phyloP scores from a whole-genome alignment of 2,113 vertebrate species.

The Notarius lentiginosus region DNA sequence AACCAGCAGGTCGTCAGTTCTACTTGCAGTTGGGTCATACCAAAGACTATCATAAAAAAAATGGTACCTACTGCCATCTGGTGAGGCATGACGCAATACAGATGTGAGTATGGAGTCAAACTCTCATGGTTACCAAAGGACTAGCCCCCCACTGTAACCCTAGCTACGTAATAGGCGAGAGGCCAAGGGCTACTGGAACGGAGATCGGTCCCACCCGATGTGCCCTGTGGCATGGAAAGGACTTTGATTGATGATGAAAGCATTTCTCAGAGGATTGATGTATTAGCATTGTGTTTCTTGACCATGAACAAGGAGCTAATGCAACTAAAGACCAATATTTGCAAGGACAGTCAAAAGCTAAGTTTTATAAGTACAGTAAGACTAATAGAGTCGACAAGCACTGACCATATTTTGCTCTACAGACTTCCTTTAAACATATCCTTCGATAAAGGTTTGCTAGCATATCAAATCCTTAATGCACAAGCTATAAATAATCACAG shows the following conservation, averaged over 20 bases:
- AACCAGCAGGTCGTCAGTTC: too few relatives aligned
- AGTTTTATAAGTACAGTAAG: neutral
- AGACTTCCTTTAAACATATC: neutral
- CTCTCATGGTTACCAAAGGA: too few relatives aligned
- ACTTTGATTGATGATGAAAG: conserved; percentile 16
- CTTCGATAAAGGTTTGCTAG: neutral
- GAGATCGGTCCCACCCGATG: too few relatives aligned
- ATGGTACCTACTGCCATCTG: too few relatives aligned
- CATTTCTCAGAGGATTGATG: conserved; percentile 58
- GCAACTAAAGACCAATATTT: conserved; percentile 32
- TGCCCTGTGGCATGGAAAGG: too few relatives aligned
- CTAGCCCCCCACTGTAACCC: too few relatives aligned
- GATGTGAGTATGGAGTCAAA: too few relatives aligned
- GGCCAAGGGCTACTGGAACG: too few relatives aligned
- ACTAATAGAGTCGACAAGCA: neutral
- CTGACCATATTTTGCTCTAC: neutral
- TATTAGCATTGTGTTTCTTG: conserved; percentile 57
- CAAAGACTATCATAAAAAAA: too few relatives aligned
- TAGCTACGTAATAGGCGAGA: too few relatives aligned
- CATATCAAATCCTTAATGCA: neutral
- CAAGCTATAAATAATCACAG: neutral
- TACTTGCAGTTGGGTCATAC: too few relatives aligned
- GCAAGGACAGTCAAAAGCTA: neutral
- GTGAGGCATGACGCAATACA: too few relatives aligned
- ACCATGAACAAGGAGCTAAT: conserved; percentile 47